Evolutionary conservation across 2,113 vertebrate genomes (phyloP).

Genomic region (Caranx melampygus): DNA sequence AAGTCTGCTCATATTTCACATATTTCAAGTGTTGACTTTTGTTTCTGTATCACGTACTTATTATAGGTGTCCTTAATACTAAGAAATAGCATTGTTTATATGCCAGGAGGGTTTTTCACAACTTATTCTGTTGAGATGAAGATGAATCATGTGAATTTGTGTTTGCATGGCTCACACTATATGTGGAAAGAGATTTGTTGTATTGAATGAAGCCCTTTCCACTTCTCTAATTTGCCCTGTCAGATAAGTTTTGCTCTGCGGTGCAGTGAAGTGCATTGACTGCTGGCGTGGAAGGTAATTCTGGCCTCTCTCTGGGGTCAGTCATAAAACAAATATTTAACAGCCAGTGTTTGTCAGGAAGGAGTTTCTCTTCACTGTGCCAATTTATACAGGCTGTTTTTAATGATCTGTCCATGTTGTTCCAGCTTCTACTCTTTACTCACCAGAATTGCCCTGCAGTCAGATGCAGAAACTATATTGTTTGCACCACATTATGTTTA

Average conservation of each 20-base stretch:
- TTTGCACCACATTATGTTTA: background rate
- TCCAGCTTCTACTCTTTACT: slow-evolving; percentile 53
- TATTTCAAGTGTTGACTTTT: background rate
- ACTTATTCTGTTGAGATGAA: no score
- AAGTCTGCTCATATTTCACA: background rate
- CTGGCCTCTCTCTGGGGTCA: slow-evolving; percentile 34
- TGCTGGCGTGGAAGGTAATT: slow-evolving; percentile 46
- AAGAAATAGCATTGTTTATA: no score
- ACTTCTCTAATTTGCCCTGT: slow-evolving; percentile 26
- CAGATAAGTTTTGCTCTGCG: slow-evolving; percentile 10
- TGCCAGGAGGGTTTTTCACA: no score
- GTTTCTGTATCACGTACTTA: background rate
- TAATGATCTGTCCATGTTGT: slow-evolving; percentile 51
- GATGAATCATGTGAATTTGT: background rate
- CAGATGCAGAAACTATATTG: background rate
- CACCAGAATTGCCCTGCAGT: background rate
- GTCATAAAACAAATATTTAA: slow-evolving; percentile 70
- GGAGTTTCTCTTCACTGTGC: slow-evolving; percentile 57
- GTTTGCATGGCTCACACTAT: background rate
- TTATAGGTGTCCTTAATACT: background rate
- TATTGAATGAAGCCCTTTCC: background rate
- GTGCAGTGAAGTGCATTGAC: slow-evolving; percentile 24
- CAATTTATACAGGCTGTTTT: slow-evolving; percentile 46
- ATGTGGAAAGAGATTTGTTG: background rate
- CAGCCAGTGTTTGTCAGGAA: slow-evolving; percentile 63